Evolutionary conservation across 2,888 invertebrate genomes (phyloP).

Genomic region (Leuctra nigra): DNA sequence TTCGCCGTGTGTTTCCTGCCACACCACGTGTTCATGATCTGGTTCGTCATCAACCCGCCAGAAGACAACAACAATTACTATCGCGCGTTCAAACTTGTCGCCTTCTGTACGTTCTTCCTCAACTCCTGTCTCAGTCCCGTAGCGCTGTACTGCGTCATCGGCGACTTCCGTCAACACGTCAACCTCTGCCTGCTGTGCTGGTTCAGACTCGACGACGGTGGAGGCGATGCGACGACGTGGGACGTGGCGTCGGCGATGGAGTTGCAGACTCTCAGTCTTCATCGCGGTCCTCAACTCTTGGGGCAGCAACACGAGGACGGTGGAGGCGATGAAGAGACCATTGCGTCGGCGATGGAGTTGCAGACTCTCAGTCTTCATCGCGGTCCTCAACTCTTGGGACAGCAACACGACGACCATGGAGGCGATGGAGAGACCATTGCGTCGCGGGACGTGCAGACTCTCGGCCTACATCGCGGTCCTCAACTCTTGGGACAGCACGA

Average conservation of each 20-base stretch:
- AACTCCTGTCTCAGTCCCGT: constrained; percentile 92
- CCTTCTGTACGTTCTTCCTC: constrained; percentile 73
- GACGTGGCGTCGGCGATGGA: neutral
- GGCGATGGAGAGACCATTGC: too few relatives aligned
- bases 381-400: too few relatives aligned
- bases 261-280: neutral
- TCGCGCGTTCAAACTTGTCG: constrained; percentile 80
- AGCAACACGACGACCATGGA: too few relatives aligned
- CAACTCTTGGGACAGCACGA: too few relatives aligned
- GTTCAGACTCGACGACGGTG: neutral
- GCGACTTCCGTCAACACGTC: constrained; percentile 84
- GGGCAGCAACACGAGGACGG: constrained; percentile 4
- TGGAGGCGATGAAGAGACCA: too few relatives aligned
- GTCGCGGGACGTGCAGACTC: too few relatives aligned
- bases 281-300: too few relatives aligned
- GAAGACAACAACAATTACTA: constrained; percentile 50
- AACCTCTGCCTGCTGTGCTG: constrained; percentile 60
- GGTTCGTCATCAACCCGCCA: constrained; percentile 65
- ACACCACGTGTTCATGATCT: constrained; percentile 73
- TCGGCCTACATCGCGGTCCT: too few relatives aligned
- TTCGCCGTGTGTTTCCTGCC: constrained; percentile 55
- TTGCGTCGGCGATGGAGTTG: too few relatives aligned
- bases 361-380: too few relatives aligned
- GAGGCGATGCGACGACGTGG: neutral
- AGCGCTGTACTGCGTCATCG: constrained; percentile 87